Percentiles rank a stretch among this genome's conserved stretches.
phyloP scores from a whole-genome alignment of 2,797 vertebrate genomes.

The Australoheros facetus region DNA sequence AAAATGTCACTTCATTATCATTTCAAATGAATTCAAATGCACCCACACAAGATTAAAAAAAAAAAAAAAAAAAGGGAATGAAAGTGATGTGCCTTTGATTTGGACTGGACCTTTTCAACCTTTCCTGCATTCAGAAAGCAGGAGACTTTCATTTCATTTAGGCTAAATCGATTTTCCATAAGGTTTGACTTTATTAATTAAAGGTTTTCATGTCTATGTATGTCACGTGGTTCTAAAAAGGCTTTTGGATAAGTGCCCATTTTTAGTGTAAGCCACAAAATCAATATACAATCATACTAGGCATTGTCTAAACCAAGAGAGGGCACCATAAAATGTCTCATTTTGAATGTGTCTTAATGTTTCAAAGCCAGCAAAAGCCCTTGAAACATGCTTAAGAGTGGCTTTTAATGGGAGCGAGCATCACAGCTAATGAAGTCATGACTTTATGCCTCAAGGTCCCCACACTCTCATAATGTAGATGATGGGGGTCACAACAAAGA shows the following conservation, averaged over 20 bases:
- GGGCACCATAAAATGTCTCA: slow-evolving; percentile 6
- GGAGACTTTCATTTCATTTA: slow-evolving; percentile 22
- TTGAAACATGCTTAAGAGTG: slow-evolving; percentile 45
- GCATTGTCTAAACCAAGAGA: slow-evolving; percentile 33
- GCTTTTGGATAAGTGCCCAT: slow-evolving; percentile 19
- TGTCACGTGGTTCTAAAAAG: slow-evolving; percentile 3
- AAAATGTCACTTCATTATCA: slow-evolving; percentile 56
- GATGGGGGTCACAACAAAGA: slow-evolving; percentile 56
- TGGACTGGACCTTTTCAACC: not conserved
- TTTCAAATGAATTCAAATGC: slow-evolving; percentile 51
- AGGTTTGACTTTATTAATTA: slow-evolving; percentile 24
- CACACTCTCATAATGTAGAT: slow-evolving; percentile 27
- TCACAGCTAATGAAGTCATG: slow-evolving; percentile 63
- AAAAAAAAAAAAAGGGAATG: not conserved
- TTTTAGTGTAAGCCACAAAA: slow-evolving; percentile 36
- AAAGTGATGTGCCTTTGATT: slow-evolving; percentile 31
- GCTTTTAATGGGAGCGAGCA: slow-evolving; percentile 59
- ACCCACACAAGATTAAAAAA: not conserved
- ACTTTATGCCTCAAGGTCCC: slow-evolving; percentile 59
- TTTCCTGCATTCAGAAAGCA: slow-evolving; percentile 4
- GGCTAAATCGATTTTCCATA: slow-evolving; percentile 51
- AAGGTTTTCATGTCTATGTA: slow-evolving; percentile 21
- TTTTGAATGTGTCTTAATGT: slow-evolving; percentile 39
- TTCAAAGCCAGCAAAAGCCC: slow-evolving; percentile 39
- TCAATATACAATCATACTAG: slow-evolving; percentile 40